A percentile compares a stretch with the other conserved stretches of the same genome.
phyloP scores from a whole-genome alignment of 2,113 vertebrate species.

The Lasiurus cinereus region DNA sequence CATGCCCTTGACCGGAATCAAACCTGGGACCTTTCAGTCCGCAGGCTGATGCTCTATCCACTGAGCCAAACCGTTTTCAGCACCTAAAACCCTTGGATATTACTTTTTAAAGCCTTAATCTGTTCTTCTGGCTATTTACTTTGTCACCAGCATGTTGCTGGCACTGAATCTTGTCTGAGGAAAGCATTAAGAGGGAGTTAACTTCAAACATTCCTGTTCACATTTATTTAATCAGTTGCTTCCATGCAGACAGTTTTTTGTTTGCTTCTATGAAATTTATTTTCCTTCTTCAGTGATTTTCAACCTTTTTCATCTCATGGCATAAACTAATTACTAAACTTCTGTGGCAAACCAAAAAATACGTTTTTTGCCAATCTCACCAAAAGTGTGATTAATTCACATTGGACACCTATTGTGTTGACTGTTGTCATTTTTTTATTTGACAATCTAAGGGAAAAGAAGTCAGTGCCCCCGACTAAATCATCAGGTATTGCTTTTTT shows the following conservation, averaged over 20 bases:
- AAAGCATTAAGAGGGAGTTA: not conserved
- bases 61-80: too few relatives aligned
- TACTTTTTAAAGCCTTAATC: not conserved
- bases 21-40: too few relatives aligned
- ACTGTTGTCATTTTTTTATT: not conserved
- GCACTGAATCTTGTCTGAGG: not conserved
- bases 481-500: too few relatives aligned
- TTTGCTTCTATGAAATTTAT: not conserved
- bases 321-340: not conserved
- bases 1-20: too few relatives aligned
- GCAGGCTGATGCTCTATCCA: too few relatives aligned
- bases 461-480: not conserved
- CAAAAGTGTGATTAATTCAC: not conserved
- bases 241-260: not conserved
- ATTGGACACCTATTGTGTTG: not conserved
- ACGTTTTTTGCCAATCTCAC: not conserved
- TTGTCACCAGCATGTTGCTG: conserved; percentile 15
- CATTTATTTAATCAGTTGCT: not conserved
- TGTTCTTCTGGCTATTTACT: not conserved
- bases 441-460: not conserved
- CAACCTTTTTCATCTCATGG: not conserved
- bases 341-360: not conserved
- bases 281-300: not conserved
- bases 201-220: not conserved
- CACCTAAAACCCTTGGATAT: not conserved